Percentiles rank a stretch among this genome's conserved stretches.
Conservation (phyloP, 2,113 vertebrate genomes). For the Pao palembangensis region DNA sequence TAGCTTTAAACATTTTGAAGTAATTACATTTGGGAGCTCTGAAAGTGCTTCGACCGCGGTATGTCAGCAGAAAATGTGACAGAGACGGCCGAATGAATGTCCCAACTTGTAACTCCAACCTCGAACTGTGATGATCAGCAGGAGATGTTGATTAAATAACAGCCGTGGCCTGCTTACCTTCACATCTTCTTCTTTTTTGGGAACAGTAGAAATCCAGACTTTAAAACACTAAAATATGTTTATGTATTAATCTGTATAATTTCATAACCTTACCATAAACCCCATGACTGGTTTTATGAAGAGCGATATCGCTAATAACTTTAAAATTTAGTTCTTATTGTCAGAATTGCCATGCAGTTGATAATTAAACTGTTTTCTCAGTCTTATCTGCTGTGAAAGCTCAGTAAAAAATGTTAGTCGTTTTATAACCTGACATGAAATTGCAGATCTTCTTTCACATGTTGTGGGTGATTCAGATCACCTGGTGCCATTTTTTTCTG, state of each 20-base stretch:
- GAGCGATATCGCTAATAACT: too few relatives aligned
- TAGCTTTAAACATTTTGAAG: background rate
- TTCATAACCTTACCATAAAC: too few relatives aligned
- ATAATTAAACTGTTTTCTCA: too few relatives aligned
- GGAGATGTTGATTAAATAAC: slow-evolving; percentile 11
- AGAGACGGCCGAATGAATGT: slow-evolving; percentile 3
- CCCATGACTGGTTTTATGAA: too few relatives aligned
- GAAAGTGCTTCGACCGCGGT: background rate
- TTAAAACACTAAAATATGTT: background rate
- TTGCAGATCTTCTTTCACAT: too few relatives aligned
- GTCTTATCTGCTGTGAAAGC: too few relatives aligned
- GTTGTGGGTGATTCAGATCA: background rate
- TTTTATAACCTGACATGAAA: too few relatives aligned
- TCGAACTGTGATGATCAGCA: too few relatives aligned
- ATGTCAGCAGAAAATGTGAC: background rate
- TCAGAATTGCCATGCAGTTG: too few relatives aligned
- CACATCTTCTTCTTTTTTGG: background rate
- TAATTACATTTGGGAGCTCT: background rate
- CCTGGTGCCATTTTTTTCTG: slow-evolving; percentile 13
- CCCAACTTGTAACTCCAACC: background rate
- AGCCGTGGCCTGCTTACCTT: slow-evolving; percentile 19
- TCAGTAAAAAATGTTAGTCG: too few relatives aligned
- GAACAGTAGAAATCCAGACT: slow-evolving; percentile 9
- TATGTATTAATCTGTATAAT: too few relatives aligned
- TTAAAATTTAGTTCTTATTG: too few relatives aligned